Conservation (phyloP, 37 sponge, comb jelly and placozoan genomes). For the Diacarnus erythraeanus region DNA sequence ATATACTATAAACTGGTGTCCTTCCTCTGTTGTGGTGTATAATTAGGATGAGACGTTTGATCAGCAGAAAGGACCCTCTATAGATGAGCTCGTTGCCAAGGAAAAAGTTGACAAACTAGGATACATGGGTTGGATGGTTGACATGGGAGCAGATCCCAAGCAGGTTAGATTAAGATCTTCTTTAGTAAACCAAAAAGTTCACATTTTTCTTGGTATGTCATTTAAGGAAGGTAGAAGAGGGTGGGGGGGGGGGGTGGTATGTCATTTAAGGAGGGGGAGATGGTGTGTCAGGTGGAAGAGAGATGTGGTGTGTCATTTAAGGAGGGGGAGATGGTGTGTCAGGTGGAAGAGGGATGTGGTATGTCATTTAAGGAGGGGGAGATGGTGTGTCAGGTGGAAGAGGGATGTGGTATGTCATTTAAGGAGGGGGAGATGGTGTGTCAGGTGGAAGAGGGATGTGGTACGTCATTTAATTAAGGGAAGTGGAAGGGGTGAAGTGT, state of each 20-base stretch:
- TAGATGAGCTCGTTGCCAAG: slow-evolving; percentile 79
- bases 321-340: no score
- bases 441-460: no score
- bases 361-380: no score
- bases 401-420: no score
- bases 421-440: no score
- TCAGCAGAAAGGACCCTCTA: slow-evolving; percentile 65
- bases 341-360: no score
- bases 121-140: slow-evolving; percentile 88
- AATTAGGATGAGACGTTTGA: slow-evolving; percentile 80
- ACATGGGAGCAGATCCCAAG: slow-evolving; percentile 60
- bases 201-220: not conserved
- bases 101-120: slow-evolving; percentile 79
- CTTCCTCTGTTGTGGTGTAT: not conserved
- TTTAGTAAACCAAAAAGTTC: not conserved
- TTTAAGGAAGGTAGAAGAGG: no score
- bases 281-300: no score
- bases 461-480: not conserved
- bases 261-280: no score
- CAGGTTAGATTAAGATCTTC: slow-evolving; percentile 35
- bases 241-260: no score
- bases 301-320: no score
- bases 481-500: not conserved
- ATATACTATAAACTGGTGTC: not conserved
- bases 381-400: no score